Percentiles rank a stretch among this genome's conserved stretches.
phyloP scores from a whole-genome alignment of 2,797 vertebrate species.

The Galagoides demidoff region DNA sequence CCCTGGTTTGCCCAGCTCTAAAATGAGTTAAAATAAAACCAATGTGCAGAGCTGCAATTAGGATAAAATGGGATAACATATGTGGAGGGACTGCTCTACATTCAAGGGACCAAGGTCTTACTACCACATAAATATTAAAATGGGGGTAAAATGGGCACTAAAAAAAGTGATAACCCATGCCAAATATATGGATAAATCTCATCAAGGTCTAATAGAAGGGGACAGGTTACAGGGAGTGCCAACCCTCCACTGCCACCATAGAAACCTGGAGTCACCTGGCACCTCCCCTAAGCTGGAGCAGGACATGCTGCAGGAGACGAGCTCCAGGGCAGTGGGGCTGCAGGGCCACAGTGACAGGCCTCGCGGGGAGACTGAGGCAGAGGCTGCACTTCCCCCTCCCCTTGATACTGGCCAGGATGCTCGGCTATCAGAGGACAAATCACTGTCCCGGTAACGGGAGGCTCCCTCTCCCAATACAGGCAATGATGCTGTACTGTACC shows the following conservation, averaged over 20 bases:
- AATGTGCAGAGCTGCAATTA: not conserved
- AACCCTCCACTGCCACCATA: not conserved
- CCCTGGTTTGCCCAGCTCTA: not conserved
- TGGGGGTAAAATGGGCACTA: fast-evolving
- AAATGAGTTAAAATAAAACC: constrained; percentile 40
- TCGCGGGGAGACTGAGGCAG: fast-evolving
- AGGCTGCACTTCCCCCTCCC: fast-evolving
- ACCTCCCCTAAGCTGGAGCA: not conserved
- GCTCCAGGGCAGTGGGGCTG: not conserved
- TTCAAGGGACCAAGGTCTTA: not conserved
- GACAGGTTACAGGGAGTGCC: not conserved
- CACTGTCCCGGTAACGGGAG: not conserved
- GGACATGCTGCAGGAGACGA: not conserved
- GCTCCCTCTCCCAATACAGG: not conserved
- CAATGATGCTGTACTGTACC: not conserved
- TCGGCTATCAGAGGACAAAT: not conserved
- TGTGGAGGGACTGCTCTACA: not conserved
- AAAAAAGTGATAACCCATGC: not conserved
- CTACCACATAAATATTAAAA: not conserved
- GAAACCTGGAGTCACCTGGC: not conserved
- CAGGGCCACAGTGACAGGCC: fast-evolving
- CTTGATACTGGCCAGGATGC: too few relatives aligned
- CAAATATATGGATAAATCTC: not conserved
- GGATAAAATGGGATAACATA: not conserved
- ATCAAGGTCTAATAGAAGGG: not conserved